phyloP scores from a whole-genome alignment of 2,113 vertebrate species.

The Macaca fascicularis region T2T-MFA8v1.1 NC_088378.1:128250001-128250500 shows the following conservation, averaged over 20 bases:
- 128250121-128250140: slow-evolving; percentile 86
- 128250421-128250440: slow-evolving; percentile 89
- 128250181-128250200: slow-evolving; percentile 85
- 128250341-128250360: slow-evolving; percentile 95
- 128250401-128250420: slow-evolving; percentile 91
- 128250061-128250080: slow-evolving; percentile 96
- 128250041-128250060: slow-evolving; percentile 92
- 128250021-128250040: slow-evolving; percentile 82
- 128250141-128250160: slow-evolving; percentile 40
- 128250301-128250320: slow-evolving; percentile 90
- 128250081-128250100: slow-evolving; percentile 95
- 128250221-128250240: slow-evolving; percentile 90
- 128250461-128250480: slow-evolving; percentile 93
- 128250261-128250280: slow-evolving; percentile 87
- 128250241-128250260: slow-evolving; percentile 89
- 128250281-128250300: slow-evolving; percentile 85
- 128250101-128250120: slow-evolving; percentile 97
- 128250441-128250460: slow-evolving; percentile 94
- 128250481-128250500: slow-evolving; percentile 94
- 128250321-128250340: slow-evolving; percentile 85
- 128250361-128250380: slow-evolving; percentile 97
- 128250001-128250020: slow-evolving; percentile 65
- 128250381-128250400: slow-evolving; percentile 95
- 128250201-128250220: slow-evolving; percentile 92
- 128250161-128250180: slow-evolving; percentile 60